Evolutionary conservation across 2,113 vertebrate species (phyloP), one percentile per base, ranked within the genome.

Genomic region (Lepidothrix coronata): DNA sequence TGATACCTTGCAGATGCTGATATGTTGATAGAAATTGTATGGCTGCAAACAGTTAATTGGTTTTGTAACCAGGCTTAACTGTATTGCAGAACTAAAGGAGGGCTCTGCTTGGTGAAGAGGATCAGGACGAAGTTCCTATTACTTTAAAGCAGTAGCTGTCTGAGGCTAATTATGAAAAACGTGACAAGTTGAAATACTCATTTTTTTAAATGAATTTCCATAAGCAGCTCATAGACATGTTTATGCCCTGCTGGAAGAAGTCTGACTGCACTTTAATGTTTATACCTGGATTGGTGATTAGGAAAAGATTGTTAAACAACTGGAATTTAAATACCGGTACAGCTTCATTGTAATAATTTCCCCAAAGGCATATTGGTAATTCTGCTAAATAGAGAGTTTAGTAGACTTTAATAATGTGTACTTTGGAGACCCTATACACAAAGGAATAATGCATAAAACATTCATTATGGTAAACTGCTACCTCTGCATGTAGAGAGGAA

Each of bases 311-410:
- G 95, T 97, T 96, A 97, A 98, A 97, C 96, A 98, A 96, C 95
- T 96, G 93, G 92, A 97, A 98, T 97, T 98, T 97, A 97, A 97
- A 98, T 97, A 96, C 95, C 51, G 43, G 92, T 97, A 91, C 61
- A 7, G 80, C 96, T 96, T 97, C 94, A 93, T 97, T 97, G 97
- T 97, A 97, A 91, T 97, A 91, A 97, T 98, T 98, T 98, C 95
- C 98, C 97, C 80, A 96, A 96, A 98, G 98, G 91, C 97, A 96
- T 94, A 89, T 93, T 91, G 96, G 96, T 98, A 98, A 98, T 97
- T 97, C 97, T 97, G 93, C 97, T 98, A 98, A 98, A 98, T 97
- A 98, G 97, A 97, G 96, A 97, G 92, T 96, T 98, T 98, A 98
- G 97, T 98, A 97, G 97, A 96, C 94, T 98, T 98, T 97, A 98